phyloP scores from a whole-genome alignment of 2,888 invertebrate species.

The Belgica antarctica region DNA sequence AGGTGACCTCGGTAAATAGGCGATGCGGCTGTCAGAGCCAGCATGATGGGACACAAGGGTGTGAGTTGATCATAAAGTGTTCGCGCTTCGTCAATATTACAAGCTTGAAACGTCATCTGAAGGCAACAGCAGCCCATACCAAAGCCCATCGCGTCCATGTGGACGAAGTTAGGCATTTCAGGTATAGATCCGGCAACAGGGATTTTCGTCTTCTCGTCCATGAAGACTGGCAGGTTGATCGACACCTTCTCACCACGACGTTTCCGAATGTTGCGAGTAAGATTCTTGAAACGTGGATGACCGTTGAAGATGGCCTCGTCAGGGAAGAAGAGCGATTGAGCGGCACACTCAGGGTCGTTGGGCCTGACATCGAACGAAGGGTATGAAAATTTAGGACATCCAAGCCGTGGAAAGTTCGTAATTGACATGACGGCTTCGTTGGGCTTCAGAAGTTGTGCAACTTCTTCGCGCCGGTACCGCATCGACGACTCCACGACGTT shows the following conservation, averaged over 20 bases:
- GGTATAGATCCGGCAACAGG: conserved; percentile 79
- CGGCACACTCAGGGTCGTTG: conserved; percentile 69
- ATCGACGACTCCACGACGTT: conserved; percentile 98
- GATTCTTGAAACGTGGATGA: conserved; percentile 93
- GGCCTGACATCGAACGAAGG: conserved; percentile 68
- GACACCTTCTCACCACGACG: conserved; percentile 92
- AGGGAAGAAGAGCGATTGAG: conserved; percentile 86
- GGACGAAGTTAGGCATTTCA: conserved; percentile 85
- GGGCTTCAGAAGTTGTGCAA: conserved; percentile 67
- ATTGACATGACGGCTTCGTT: conserved; percentile 87
- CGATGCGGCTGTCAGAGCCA: conserved; percentile 95
- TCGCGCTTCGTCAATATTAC: conserved; percentile 92
- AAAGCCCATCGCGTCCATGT: conserved; percentile 99
- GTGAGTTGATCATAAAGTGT: conserved; percentile 96
- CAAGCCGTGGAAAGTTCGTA: conserved; percentile 63
- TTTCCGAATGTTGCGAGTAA: conserved; percentile 88
- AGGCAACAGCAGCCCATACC: conserved; percentile 99
- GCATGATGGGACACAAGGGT: conserved; percentile 93
- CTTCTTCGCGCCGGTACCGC: conserved; percentile 84
- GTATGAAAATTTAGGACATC: conserved; percentile 82
- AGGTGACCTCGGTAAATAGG: conserved; percentile 91
- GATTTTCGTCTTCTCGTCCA: conserved; percentile 79
- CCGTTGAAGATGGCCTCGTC: conserved; percentile 90
- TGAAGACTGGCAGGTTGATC: conserved; percentile 90
- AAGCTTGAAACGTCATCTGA: conserved; percentile 89